These are phyloP conservation scores for Danio rerio DNA, from an alignment of 2,113 vertebrate genomes.

Conservation along the genomic window DNA sequence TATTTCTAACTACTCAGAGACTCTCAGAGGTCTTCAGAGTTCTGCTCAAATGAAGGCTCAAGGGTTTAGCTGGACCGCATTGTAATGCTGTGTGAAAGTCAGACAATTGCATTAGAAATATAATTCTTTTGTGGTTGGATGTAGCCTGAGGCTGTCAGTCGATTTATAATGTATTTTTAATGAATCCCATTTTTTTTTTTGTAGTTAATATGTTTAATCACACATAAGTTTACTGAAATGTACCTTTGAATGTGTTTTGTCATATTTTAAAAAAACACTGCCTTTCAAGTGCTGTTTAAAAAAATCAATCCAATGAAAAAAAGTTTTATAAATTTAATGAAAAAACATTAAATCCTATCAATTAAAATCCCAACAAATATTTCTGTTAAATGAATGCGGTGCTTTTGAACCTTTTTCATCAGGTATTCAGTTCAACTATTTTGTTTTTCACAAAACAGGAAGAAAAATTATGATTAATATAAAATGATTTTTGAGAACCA, in stretches of 20 bases:
- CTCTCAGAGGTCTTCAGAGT: conserved; percentile 16
- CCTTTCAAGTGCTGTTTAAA: background rate
- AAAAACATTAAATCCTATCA: background rate
- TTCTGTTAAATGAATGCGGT: background rate
- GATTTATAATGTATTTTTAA: background rate
- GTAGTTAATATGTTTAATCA: background rate
- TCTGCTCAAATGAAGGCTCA: conserved; percentile 9
- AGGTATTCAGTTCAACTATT: too few relatives aligned
- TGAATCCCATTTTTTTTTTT: background rate
- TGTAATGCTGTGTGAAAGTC: background rate
- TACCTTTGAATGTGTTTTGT: background rate
- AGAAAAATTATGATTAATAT: background rate
- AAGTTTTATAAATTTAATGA: too few relatives aligned
- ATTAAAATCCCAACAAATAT: background rate
- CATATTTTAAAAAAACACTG: background rate
- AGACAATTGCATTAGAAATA: background rate
- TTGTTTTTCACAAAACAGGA: background rate
- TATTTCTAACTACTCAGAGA: conserved; percentile 12
- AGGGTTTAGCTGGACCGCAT: conserved; percentile 2
- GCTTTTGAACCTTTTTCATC: background rate
- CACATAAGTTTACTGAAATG: background rate
- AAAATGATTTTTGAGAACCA: background rate
- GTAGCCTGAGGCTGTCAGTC: background rate
- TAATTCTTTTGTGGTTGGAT: background rate
- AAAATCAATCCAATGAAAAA: background rate